Base-by-base conservation (phyloP, 1,140 invertebrate species). In the Scaptodrosophila lebanonensis region DNA sequence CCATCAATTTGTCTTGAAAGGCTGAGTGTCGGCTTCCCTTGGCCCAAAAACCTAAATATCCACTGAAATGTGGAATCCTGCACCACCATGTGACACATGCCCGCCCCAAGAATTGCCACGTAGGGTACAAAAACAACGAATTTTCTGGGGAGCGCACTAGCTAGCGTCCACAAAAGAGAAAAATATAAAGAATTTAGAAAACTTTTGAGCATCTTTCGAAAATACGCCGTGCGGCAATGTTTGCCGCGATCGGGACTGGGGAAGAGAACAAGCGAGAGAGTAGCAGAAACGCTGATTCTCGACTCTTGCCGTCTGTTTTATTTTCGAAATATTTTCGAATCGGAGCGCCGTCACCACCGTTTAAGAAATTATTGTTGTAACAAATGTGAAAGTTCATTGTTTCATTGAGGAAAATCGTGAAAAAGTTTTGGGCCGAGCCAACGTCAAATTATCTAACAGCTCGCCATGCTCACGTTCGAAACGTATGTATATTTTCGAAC, bases 341-440 rank as follows among this genome's bases (percentile, higher is more conserved):
- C 9, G 15, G 17, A 16, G 45, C 44, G 66, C 44, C 22, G 12
- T 17, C n/a, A n/a, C n/a, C n/a, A n/a, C 9, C 11, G 40, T 8
- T 18, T 11, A 13, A n/a, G 32, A 30, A 17, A 6, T 62, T 59
- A 42, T 64, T 59, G 66, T 66, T 57, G 33, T 57, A 53, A 42
- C 49, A 75, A 83, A 82, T 82, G 75, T 82, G 75, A 82, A 82
- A 82, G 77, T 83, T 83, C 76, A 83, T 83, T 83, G 76, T 83
- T 83, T 83, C 76, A 83, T 83, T 83, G 76, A 83, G 76, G 71
- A 83, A 83, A 83, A 64, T 76, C 39, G 36, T 76, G 61, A 67
- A 82, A 63, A 79, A 79, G 22, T 59, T 61, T 58, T 66, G 40
- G 56, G 42, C 13, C 61, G 47, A 22, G 38, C 49, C 56, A 35